Evolutionary conservation across 2,113 vertebrate genomes (phyloP), one percentile per base, ranked within the genome.

Genomic region (Sinocyclocheilus maitianheensis): DNA sequence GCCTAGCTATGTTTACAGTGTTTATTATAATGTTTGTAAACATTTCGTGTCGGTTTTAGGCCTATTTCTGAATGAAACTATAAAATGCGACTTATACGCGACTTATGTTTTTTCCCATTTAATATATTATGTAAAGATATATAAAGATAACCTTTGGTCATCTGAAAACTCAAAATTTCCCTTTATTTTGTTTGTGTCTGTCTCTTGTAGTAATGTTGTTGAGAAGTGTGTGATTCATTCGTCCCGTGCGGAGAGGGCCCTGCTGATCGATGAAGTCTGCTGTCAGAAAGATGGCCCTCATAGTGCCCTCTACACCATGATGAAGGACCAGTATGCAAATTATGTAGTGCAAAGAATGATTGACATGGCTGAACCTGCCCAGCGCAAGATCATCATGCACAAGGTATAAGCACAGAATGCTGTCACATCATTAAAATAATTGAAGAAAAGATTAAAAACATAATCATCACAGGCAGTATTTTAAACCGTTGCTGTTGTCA

Each of bases 301-400:
- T 94, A 98, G 98, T 93, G 97, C 98, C 95, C 95, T 99, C 95
- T 99, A 99, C 95, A 98, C 97, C 94, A 99, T 99, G 98, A 99
- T 99, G 98, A 99, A 99, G 95, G 98, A 99, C 95, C 98, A 99
- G 92, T 99, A 99, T 6, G 98, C 98, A 92, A 99, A 99, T 91
- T 99, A 99, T 0, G 98, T 99, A 6, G 97, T 99, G 87, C 98
- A 99, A 93, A 97, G 99, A 93, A 99, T 99, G 98, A 99, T 99
- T 8, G 98, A 99, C 90, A 97, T 99, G 97, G 98, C 98, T 0
- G 98, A 99, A 90, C 97, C 98, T 0, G 97, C 96, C 81, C 98
- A 99, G 91, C 95, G 98, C 87, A 99, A 99, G 91, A 99, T 99
- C 92, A 97, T 99, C 90, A 97, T 99, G 98, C 98, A 99, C 94